A percentile compares a stretch with the other conserved stretches of the same genome.
Evolutionary conservation across 1,140 invertebrate genomes (phyloP).

Genomic region (Agraylea sexmaculata): DNA sequence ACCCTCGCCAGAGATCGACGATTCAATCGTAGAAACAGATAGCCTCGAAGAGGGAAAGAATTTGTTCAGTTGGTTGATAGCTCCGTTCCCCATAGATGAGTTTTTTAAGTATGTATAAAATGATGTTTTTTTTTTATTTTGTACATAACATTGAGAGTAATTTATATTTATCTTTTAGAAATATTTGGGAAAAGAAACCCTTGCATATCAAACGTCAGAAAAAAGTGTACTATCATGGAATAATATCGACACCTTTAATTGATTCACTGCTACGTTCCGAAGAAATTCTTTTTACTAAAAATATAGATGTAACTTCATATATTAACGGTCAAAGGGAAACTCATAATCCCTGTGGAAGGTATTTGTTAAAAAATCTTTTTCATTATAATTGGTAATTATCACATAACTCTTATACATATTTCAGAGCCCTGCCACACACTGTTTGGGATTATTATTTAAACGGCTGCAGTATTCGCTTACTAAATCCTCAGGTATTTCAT

Average conservation of each 20-base stretch:
- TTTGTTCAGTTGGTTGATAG: conserved; percentile 58
- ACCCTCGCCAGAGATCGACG: no score
- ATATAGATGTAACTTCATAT: conserved; percentile 87
- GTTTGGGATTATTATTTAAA: conserved; percentile 88
- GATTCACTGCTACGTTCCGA: conserved; percentile 67
- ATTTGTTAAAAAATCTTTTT: conserved; percentile 12
- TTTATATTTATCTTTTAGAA: conserved; percentile 26
- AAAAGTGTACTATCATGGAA: conserved; percentile 53
- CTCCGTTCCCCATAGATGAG: conserved; percentile 46
- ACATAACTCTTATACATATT: conserved; percentile 21
- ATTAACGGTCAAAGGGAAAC: conserved; percentile 67
- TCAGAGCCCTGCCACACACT: conserved; percentile 52
- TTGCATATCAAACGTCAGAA: conserved; percentile 58
- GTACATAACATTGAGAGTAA: conserved; percentile 4
- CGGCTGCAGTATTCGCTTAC: conserved; percentile 80
- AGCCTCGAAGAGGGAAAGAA: conserved; percentile 45
- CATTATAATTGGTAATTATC: not conserved
- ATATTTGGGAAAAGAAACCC: conserved; percentile 71
- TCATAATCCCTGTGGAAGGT: conserved; percentile 69
- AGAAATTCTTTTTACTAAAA: conserved; percentile 67
- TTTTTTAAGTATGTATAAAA: conserved; percentile 47
- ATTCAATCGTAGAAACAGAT: conserved; percentile 44
- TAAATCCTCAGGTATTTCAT: conserved; percentile 87
- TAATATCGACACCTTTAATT: conserved; percentile 64
- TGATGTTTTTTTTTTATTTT: conserved; percentile 9